phyloP scores from a whole-genome alignment of 2,113 vertebrate genomes.

The Beaufortia kweichowensis region DNA sequence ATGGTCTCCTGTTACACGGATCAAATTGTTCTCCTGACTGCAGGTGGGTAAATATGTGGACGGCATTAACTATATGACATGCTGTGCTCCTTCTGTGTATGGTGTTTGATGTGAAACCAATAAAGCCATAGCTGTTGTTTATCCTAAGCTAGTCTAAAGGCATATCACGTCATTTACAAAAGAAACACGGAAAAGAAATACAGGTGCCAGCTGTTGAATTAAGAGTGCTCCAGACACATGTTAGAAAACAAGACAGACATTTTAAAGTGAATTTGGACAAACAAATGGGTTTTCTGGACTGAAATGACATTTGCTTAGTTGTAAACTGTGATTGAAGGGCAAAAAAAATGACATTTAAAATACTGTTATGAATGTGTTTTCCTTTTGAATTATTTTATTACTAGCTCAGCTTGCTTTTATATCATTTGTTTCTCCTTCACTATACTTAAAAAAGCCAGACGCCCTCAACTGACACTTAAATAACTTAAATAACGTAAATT shows the following conservation, averaged over 20 bases:
- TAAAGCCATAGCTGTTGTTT: neutral
- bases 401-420: neutral
- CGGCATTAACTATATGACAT: constrained; percentile 1
- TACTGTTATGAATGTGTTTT: neutral
- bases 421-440: neutral
- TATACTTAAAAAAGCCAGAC: neutral
- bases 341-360: neutral
- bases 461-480: no score
- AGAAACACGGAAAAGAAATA: neutral
- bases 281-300: constrained; percentile 23
- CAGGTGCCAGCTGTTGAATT: neutral
- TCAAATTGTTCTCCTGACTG: neutral
- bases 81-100: neutral
- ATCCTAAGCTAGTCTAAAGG: neutral
- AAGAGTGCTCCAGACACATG: constrained; percentile 1
- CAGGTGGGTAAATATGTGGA: constrained; percentile 12
- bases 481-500: no score
- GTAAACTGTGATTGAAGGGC: neutral
- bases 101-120: neutral
- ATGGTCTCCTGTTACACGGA: neutral
- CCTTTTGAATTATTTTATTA: neutral
- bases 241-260: constrained; percentile 7
- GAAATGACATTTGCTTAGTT: neutral
- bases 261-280: constrained; percentile 12
- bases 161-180: constrained; percentile 9